Conservation (phyloP, 2,797 vertebrate species). For the Alouatta caraya region DNA sequence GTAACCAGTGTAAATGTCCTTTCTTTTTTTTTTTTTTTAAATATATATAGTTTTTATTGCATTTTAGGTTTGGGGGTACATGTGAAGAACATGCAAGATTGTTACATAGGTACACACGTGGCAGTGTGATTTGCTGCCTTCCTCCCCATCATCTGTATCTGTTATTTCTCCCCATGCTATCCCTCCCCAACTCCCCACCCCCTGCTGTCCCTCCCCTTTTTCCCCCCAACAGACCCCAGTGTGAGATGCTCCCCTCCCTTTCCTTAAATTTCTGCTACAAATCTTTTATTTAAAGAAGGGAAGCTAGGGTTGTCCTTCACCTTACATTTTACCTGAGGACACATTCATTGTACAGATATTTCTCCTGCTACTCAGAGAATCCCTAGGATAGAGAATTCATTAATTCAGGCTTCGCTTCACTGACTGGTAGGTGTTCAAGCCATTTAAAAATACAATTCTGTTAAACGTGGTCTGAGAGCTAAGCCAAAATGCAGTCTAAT, state of each 20-base stretch:
- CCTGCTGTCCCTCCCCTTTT: too few species aligned
- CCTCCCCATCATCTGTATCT: too few species aligned
- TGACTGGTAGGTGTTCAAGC: conserved; percentile 52
- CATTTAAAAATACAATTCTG: conserved; percentile 51
- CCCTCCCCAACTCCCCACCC: too few species aligned
- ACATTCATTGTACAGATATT: conserved; percentile 16
- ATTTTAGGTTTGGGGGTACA: too few species aligned
- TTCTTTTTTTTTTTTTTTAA: background rate
- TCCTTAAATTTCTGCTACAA: background rate
- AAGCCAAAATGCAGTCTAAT: background rate
- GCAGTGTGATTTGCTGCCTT: too few species aligned
- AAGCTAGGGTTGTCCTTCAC: conserved; percentile 50
- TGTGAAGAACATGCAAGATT: too few species aligned
- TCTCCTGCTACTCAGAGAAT: conserved; percentile 32
- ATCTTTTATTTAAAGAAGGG: conserved; percentile 26
- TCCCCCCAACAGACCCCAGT: too few species aligned
- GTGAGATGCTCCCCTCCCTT: too few species aligned
- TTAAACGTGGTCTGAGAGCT: conserved; percentile 54
- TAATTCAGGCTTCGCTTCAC: conserved; percentile 54
- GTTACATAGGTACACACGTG: too few species aligned
- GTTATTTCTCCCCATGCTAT: too few species aligned
- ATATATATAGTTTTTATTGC: too few species aligned
- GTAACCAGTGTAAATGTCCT: rapidly evolving
- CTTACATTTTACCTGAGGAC: conserved; percentile 34
- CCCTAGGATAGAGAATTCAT: conserved; percentile 48